Conservation (phyloP, 2,113 vertebrate species). For the Poeciliopsis prolifica region DNA sequence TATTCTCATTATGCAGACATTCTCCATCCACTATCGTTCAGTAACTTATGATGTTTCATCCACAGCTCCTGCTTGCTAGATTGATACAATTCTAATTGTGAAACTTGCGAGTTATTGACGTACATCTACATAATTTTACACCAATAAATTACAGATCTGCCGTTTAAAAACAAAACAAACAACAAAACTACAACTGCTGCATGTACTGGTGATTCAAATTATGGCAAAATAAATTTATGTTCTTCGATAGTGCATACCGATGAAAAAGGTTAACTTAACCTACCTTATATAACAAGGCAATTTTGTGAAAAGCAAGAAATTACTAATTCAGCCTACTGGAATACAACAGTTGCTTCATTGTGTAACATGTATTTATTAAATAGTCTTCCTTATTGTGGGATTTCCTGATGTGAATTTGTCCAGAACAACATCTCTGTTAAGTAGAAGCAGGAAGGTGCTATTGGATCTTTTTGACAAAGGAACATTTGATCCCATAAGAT, state of each 20-base stretch:
- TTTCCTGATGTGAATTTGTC: neutral
- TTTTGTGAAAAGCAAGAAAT: neutral
- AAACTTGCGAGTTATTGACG: neutral
- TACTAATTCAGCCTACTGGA: neutral
- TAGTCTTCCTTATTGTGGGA: neutral
- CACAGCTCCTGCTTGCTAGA: neutral
- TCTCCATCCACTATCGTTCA: neutral
- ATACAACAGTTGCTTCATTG: neutral
- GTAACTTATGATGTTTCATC: neutral
- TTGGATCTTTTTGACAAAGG: neutral
- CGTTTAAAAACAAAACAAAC: neutral
- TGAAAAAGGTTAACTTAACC: neutral
- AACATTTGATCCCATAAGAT: too few species aligned
- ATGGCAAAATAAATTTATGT: neutral
- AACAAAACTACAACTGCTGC: neutral
- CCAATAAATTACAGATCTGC: too few species aligned
- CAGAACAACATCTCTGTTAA: too few species aligned
- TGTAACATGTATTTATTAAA: neutral
- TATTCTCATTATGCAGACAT: neutral
- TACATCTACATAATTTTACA: neutral
- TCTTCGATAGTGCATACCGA: neutral
- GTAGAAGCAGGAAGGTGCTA: neutral
- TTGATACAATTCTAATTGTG: neutral
- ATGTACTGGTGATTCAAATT: neutral
- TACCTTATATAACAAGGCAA: neutral